Evolutionary conservation across 2,113 vertebrate genomes (phyloP).

Genomic region (Apteryx mantelli): DNA sequence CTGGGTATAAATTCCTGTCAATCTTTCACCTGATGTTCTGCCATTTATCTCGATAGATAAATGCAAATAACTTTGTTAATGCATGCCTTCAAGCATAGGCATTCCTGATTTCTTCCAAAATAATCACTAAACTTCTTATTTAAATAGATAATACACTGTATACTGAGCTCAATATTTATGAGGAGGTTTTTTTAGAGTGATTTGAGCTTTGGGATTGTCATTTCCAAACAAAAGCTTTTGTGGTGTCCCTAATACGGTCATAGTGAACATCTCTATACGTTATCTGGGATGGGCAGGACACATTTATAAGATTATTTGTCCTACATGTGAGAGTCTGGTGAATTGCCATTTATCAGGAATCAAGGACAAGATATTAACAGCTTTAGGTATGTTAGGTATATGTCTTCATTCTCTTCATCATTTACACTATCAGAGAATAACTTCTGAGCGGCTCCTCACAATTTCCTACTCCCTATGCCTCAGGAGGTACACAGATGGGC

Average conservation of each 20-base stretch:
- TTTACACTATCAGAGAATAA: background rate
- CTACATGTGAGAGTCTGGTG: background rate
- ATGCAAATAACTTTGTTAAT: background rate
- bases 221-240: background rate
- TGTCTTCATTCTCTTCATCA: background rate
- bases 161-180: background rate
- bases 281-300: background rate
- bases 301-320: background rate
- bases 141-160: background rate
- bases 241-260: background rate
- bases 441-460: background rate
- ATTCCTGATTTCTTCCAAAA: background rate
- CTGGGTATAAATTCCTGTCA: background rate
- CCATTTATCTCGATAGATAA: background rate
- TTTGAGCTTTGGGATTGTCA: background rate
- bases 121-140: background rate
- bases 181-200: background rate
- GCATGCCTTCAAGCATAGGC: background rate
- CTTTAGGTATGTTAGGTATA: rapidly evolving
- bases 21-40: background rate
- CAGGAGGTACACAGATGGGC: rapidly evolving
- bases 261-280: background rate
- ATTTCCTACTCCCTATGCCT: background rate
- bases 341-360: background rate
- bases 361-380: background rate